Evolutionary conservation across 1,140 invertebrate genomes (phyloP).

Genomic region (Lordiphosa stackelbergi): DNA sequence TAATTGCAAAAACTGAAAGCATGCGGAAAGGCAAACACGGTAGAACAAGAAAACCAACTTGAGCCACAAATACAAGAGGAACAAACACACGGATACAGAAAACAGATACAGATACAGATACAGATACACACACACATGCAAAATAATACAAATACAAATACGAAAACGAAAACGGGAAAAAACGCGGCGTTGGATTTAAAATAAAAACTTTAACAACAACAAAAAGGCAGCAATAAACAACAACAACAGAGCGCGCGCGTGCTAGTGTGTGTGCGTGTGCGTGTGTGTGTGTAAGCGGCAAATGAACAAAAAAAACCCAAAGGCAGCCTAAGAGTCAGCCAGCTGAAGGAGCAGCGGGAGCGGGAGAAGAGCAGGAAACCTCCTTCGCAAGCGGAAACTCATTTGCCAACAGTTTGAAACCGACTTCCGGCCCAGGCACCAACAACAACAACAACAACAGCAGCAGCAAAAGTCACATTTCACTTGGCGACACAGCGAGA

Average conservation of each 20-base stretch:
- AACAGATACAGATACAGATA: not conserved
- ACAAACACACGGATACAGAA: not conserved
- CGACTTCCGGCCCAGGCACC: constrained; percentile 52
- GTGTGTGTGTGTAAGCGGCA: constrained; percentile 4
- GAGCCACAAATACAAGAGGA: not conserved
- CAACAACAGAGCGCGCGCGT: constrained; percentile 2
- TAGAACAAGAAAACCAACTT: constrained; percentile 1
- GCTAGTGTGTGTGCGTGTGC: not conserved
- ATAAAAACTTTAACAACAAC: constrained; percentile 16
- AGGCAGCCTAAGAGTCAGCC: constrained; percentile 18
- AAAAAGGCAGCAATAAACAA: constrained; percentile 43
- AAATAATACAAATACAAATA: constrained; percentile 6
- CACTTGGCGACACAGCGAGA: constrained; percentile 10
- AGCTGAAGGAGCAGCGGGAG: not conserved
- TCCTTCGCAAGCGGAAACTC: constrained; percentile 54
- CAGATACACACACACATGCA: constrained; percentile 8
- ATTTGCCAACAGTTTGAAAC: constrained; percentile 63
- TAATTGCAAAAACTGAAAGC: constrained; percentile 18
- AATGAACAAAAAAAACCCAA: too few species aligned
- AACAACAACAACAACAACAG: too few species aligned
- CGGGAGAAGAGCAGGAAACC: constrained; percentile 36
- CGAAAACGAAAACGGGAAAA: constrained; percentile 5
- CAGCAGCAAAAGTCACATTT: constrained; percentile 46
- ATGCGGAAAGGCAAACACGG: constrained; percentile 8
- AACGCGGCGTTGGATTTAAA: constrained; percentile 18